Evolutionary conservation across 1,140 invertebrate species (phyloP), one percentile per base, ranked within the genome.

Genomic region (Drosophila albomicans): DNA sequence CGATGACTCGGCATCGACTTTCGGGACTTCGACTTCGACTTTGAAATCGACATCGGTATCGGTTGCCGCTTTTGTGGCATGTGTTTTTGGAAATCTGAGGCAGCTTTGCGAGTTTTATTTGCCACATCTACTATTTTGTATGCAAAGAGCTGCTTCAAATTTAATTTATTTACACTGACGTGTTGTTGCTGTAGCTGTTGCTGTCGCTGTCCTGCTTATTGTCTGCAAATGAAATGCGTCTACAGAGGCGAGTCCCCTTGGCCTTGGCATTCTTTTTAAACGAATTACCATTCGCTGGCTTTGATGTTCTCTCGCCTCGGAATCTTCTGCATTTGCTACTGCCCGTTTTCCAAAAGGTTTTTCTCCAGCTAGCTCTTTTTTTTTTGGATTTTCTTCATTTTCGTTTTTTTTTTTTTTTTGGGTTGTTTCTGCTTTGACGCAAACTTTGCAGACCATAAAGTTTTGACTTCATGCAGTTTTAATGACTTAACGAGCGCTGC

Each of bases 381-480:
- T 67, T 67, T 66, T 66, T 65, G 46, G 61, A 70, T 64, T 71
- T 69, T 67, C 13, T 49, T 64, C 74, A 51, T 71, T 69, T 66
- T 16, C 38, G 20, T 20, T 20, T 20, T 20, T 20, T 20, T 20
- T 30, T 32, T 54, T 68, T 74, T 70, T 71, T 65, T 66, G 61
- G 69, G 64, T 77, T 77, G 62, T 75, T 87, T 75, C 66, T 70
- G 78, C 85, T 88, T 88, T 88, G 85, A 88, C 74, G 81, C 61
- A 88, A 88, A 88, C 85, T 88, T 88, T 88, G 85, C 85, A 88
- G 85, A 88, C 85, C 85, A 88, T 84, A 88, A 88, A 88, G 85
- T 88, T 88, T 89, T 88, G 85, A 88, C 86, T 88, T 88, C 85
- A 88, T 88, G 78, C 85, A 88, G 77, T 88, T 88, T 88, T 88